Conservation (phyloP, 2,113 vertebrate species). For the Bothrops jararaca region DNA sequence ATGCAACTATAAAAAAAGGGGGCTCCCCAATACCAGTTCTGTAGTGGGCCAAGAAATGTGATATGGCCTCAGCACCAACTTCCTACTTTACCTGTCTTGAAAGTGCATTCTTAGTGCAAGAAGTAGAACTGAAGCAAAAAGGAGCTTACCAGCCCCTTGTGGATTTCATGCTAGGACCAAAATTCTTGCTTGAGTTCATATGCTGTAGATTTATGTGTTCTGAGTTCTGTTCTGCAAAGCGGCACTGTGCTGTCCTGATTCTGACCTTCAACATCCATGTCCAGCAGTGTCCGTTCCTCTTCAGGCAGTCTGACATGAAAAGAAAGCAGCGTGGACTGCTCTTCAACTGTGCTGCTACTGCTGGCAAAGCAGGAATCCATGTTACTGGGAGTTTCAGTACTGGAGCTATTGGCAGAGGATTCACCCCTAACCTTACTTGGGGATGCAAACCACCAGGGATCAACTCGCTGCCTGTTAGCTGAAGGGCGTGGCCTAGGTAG, state of each 20-base stretch:
- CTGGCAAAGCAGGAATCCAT: conserved; percentile 86
- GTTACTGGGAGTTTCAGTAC: conserved; percentile 92
- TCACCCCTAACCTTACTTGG: conserved; percentile 77
- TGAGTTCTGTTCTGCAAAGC: conserved; percentile 83
- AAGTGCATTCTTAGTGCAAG: conserved; percentile 87
- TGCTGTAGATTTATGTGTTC: conserved; percentile 76
- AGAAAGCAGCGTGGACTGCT: conserved; percentile 78
- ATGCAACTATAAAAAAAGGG: conserved; percentile 55
- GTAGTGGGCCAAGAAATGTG: conserved; percentile 56
- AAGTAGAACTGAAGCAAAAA: conserved; percentile 67
- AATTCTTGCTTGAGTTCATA: conserved; percentile 85
- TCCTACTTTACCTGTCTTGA: conserved; percentile 71
- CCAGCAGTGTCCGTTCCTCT: conserved; percentile 81
- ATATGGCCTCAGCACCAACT: conserved; percentile 62
- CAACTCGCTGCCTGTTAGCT: conserved; percentile 79
- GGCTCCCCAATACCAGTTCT: conserved; percentile 37
- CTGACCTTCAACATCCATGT: conserved; percentile 88
- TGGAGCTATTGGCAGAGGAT: conserved; percentile 89
- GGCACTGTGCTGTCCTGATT: conserved; percentile 87
- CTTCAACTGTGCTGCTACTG: conserved; percentile 78
- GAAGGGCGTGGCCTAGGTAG: conserved; percentile 89
- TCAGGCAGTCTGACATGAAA: conserved; percentile 69
- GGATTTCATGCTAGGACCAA: conserved; percentile 79
- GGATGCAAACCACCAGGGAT: conserved; percentile 85
- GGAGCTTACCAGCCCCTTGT: conserved; percentile 43